Base-by-base conservation (phyloP, 2,888 invertebrate genomes). In the Mesorhabditis sp. region DNA sequence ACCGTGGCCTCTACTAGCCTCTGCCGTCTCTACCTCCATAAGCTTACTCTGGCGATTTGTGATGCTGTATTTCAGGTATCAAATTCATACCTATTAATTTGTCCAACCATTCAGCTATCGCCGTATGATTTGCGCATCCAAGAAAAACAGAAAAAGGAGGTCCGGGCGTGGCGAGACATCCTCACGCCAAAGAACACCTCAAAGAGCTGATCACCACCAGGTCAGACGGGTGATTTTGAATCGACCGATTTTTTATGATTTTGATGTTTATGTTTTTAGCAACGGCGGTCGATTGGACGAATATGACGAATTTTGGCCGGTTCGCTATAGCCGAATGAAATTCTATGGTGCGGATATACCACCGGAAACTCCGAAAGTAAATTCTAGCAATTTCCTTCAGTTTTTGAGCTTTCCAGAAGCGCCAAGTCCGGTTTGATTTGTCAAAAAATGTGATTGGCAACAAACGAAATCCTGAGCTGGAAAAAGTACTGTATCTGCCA, bases 221-320 rank as follows among this genome's bases (percentile, higher is more conserved):
- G 77, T 80, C 43, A 62, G 6, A n/a, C 6, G 7, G 13, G 13
- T 63, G 1, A 63, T 13, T 28, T 63, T 7, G 7, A 28, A 28
- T 13, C 13, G 44, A 15, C 43, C 43, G 13, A 41, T 43, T 72
- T 10, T 67, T 45, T 13, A 43, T 43, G 45, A 7, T 43, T 65
- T n/a, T 15, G 5, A 43, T 43, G 15, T 15, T 63, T 63, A n/a
- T 45, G 45, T 45, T n/a, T 66, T 28, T 4, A 68, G 74, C 15
- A 72, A 74, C n/a, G 81, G 77, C 43, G 76, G 77, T 1, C 73
- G 84, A 43, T 45, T 84, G 10, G 66, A 67, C 1, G 82, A 86
- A 43, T 83, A 75, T 67, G 85, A 85, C 72, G 85, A 85, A 70
- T 76, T 78, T 15, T 85, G 85, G 83, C 83, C 85, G 0, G 76